Conservation (phyloP, 2,888 invertebrate species). For the Pocota personata region DNA sequence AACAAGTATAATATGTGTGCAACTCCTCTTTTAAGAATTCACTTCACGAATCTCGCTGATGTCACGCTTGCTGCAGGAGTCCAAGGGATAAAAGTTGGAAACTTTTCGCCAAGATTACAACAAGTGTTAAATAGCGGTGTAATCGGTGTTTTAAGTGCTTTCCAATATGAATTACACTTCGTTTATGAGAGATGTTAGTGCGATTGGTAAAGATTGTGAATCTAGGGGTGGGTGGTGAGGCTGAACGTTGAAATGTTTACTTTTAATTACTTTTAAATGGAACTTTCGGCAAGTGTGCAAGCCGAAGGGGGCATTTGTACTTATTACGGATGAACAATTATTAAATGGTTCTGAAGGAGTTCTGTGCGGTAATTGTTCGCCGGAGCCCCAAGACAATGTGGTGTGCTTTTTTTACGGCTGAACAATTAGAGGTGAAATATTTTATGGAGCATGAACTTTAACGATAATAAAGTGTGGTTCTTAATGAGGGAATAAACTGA, state of each 20-base stretch:
- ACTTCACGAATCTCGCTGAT: slow-evolving; percentile 35
- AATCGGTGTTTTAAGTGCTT: slow-evolving; percentile 58
- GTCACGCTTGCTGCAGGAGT: background rate
- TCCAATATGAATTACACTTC: slow-evolving; percentile 54
- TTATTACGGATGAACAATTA: slow-evolving; percentile 55
- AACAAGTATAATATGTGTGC: background rate
- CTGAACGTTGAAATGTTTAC: slow-evolving; percentile 34
- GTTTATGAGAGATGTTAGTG: slow-evolving; percentile 9
- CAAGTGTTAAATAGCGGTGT: slow-evolving; percentile 59
- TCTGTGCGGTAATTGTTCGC: slow-evolving; percentile 43
- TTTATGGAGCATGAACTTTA: slow-evolving; percentile 44
- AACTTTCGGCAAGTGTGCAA: background rate
- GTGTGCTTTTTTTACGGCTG: slow-evolving; percentile 9
- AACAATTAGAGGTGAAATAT: slow-evolving; percentile 42
- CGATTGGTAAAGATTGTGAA: background rate
- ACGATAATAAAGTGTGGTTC: slow-evolving; percentile 40
- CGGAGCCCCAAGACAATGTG: background rate
- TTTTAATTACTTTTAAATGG: slow-evolving; percentile 59
- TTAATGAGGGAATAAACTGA: slow-evolving; percentile 16
- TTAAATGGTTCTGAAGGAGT: slow-evolving; percentile 38
- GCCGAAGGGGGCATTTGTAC: background rate
- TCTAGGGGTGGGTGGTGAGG: too few species aligned
- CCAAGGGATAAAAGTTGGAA: slow-evolving; percentile 3
- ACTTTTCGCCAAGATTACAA: slow-evolving; percentile 51
- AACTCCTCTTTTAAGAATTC: slow-evolving; percentile 16